These are phyloP conservation scores for Dendroctonus valens DNA, from an alignment of 1,140 invertebrate species.

Conservation along the genomic window DNA sequence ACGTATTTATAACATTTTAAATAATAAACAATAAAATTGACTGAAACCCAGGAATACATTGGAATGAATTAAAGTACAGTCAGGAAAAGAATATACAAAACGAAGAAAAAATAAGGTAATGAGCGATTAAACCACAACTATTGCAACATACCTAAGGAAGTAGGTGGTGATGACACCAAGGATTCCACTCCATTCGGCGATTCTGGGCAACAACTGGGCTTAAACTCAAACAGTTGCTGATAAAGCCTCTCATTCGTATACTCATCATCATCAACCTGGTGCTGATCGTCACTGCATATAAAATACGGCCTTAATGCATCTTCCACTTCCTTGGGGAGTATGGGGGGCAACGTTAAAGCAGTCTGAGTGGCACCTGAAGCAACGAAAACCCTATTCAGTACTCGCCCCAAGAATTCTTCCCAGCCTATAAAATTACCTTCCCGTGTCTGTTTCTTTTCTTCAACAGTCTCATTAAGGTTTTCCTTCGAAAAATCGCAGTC, in stretches of 20 bases:
- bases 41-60: too few relatives aligned
- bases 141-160: background rate
- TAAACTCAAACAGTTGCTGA: slow-evolving; percentile 42
- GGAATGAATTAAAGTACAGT: too few relatives aligned
- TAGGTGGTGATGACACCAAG: too few relatives aligned
- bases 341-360: slow-evolving; percentile 42
- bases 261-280: slow-evolving; percentile 23
- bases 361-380: slow-evolving; percentile 40
- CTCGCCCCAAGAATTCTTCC: background rate
- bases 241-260: slow-evolving; percentile 37
- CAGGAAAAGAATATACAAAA: too few relatives aligned
- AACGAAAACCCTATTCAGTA: too few relatives aligned
- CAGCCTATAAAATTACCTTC: slow-evolving; percentile 8
- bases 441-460: slow-evolving; percentile 8
- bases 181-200: background rate
- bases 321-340: slow-evolving; percentile 59
- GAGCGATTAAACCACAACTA: too few relatives aligned
- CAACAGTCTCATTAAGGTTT: background rate
- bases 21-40: too few relatives aligned
- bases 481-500: slow-evolving; percentile 19
- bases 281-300: slow-evolving; percentile 52
- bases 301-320: slow-evolving; percentile 59
- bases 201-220: slow-evolving; percentile 11
- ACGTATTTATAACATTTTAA: too few relatives aligned
- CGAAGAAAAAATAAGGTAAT: too few relatives aligned